Evolutionary conservation across 1,140 invertebrate genomes (phyloP), one percentile per base, ranked within the genome.

Genomic region (Heterodera schachtii): DNA sequence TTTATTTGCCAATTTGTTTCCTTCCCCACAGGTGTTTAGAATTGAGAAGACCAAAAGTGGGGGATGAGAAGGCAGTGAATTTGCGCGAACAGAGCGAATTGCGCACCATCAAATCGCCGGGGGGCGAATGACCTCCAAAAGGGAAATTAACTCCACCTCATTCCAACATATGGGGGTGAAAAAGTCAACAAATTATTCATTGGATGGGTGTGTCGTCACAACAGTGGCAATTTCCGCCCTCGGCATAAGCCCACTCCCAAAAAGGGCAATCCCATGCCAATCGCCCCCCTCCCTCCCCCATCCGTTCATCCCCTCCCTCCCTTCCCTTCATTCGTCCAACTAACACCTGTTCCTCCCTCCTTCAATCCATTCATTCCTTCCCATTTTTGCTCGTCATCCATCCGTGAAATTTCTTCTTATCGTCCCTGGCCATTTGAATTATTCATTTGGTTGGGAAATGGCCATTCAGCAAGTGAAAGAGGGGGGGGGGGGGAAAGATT

Each of bases 371-470:
- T 52, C 31, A 70, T 70, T 70, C 67, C 9, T 43, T 31, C 41
- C 57, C 57, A 60, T 60, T 60, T 60, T 60, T 60, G 6, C 57
- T 19, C 57, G 57, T 60, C 69, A 71, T 46, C 21, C 69, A 46
- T 31, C 69, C 69, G 69, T 71, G 69, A 71, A 71, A 71, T 31
- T 46, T 31, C 31, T 71, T n/a, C 69, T 46, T 71, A 41, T 46
- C 69, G 69, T 71, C 69, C 21, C 31, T 71, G 69, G 69, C 69
- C 69, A 46, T 71, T 71, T 71, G 69, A 71, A 71, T 71, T 71
- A 71, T 71, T 71, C 69, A 71, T 71, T 71, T 71, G 8, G 31
- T n/a, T 19, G 57, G 57, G 57, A 60, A 60, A 60, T 60, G 69
- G 31, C 69, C 69, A 71, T 41, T 71, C 69, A 71, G 69, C 57